phyloP scores from a whole-genome alignment of 2,888 invertebrate species.

The Micropterix aruncella region DNA sequence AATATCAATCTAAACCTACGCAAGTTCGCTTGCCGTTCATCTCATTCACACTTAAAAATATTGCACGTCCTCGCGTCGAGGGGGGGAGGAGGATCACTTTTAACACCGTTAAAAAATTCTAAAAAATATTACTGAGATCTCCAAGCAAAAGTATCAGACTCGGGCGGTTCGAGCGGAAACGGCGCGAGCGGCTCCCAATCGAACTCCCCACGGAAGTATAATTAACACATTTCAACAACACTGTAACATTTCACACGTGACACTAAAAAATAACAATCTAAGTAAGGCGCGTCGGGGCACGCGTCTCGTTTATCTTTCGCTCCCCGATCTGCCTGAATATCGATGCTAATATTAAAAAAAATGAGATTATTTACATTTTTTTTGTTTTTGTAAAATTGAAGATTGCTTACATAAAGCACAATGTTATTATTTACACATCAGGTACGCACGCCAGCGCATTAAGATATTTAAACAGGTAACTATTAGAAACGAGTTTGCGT shows the following conservation, averaged over 20 bases:
- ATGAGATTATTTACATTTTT: neutral
- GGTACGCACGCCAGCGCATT: constrained; percentile 5
- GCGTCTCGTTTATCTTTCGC: too few relatives aligned
- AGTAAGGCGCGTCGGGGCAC: too few relatives aligned
- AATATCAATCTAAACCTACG: too few relatives aligned
- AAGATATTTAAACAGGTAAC: constrained; percentile 15
- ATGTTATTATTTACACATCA: too few relatives aligned
- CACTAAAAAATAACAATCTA: neutral
- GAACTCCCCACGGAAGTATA: neutral
- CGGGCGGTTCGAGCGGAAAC: neutral
- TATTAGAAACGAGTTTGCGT: too few relatives aligned
- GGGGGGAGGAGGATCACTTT: neutral
- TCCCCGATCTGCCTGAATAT: too few relatives aligned
- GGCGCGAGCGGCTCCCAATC: neutral
- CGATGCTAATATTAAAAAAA: neutral
- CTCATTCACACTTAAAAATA: neutral
- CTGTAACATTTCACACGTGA: neutral
- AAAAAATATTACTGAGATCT: neutral
- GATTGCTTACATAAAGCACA: neutral
- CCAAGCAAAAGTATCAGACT: neutral
- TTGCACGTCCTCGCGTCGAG: neutral
- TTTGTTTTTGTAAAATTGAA: neutral
- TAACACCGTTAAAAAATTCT: neutral
- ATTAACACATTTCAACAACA: neutral
- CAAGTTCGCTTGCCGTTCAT: too few relatives aligned